Evolutionary conservation across 2,888 invertebrate genomes (phyloP), one percentile per base, ranked within the genome.

Genomic region (Sinhomidia bicolor): DNA sequence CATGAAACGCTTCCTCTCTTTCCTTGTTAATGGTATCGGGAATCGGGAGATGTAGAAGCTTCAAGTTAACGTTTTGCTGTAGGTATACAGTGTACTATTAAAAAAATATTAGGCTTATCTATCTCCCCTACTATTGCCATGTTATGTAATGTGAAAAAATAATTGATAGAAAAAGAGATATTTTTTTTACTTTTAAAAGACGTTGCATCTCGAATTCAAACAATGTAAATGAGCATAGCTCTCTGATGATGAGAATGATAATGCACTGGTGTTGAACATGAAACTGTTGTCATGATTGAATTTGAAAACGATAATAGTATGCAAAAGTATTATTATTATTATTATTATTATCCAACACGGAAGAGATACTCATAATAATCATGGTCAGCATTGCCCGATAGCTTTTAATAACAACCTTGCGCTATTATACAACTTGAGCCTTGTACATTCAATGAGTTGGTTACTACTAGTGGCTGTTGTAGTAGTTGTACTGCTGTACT

Each of bases 241-340:
- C 3, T 44, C 23, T 71, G 17, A 68, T 36, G 9, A 29, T 68
- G 17, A 10, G 6, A 17, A 32, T 32, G 29, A 65, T 32, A 54
- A 36, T 36, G 36, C 3, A 47, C 41, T 41, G 9, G 4, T 23
- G 60, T 23, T 17, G 44, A 47, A 29, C 47, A 54, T 26, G 74
- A 54, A 51, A n/a, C 9, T 29, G 76, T 32, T 54, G 76, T 76
- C 32, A 76, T 32, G 76, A 76, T 76, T 26, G 26, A 26, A 74
- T 74, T 74, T 26, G 29, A 47, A 74, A 47, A 26, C 44, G 20
- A 23, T 32, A 29, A 29, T 41, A 68, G 12, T 54, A 76, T 14
- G 12, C 54, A 76, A 7, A 36, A 54, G 14, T 54, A 60, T 60
- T 23, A 7, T 36, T 36, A 7, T 36, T 14, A 47, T 47, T 47